Evolutionary conservation across 2,888 invertebrate genomes (phyloP).

Genomic region (Notodonta dromedarius): DNA sequence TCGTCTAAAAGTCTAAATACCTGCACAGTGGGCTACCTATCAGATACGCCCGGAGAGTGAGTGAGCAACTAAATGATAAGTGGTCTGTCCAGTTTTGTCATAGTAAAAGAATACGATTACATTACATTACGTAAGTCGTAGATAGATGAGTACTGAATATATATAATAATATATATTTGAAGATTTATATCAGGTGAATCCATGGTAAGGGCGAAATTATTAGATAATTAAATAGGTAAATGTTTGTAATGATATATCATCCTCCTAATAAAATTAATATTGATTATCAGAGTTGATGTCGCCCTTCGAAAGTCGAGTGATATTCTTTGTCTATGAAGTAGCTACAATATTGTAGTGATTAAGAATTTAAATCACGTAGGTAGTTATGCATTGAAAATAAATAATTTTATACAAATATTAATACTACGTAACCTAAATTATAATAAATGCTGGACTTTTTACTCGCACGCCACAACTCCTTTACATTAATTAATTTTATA

Average conservation of each 20-base stretch:
- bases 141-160: slow-evolving; percentile 22
- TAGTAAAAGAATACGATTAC: slow-evolving; percentile 21
- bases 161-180: too few relatives aligned
- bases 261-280: slow-evolving; percentile 25
- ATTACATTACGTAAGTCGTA: slow-evolving; percentile 9
- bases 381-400: slow-evolving; percentile 25
- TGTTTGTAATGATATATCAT: slow-evolving; percentile 8
- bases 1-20: slow-evolving; percentile 35
- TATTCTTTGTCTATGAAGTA: slow-evolving; percentile 25
- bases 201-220: slow-evolving; percentile 14
- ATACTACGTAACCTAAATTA: slow-evolving; percentile 50
- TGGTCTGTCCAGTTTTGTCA: slow-evolving; percentile 33
- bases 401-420: slow-evolving; percentile 62
- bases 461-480: slow-evolving; percentile 61
- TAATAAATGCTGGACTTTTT: slow-evolving; percentile 75
- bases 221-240: slow-evolving; percentile 15
- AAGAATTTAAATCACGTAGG: slow-evolving; percentile 41
- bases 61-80: slow-evolving; percentile 13
- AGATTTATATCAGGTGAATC: slow-evolving; percentile 26
- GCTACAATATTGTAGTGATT: slow-evolving; percentile 11
- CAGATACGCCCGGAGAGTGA: slow-evolving; percentile 23
- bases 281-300: slow-evolving; percentile 36
- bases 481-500: slow-evolving; percentile 53
- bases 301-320: slow-evolving; percentile 31
- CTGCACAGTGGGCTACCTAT: slow-evolving; percentile 27